Conservation (phyloP, 2,113 vertebrate species). For the Megaptera novaeangliae region DNA sequence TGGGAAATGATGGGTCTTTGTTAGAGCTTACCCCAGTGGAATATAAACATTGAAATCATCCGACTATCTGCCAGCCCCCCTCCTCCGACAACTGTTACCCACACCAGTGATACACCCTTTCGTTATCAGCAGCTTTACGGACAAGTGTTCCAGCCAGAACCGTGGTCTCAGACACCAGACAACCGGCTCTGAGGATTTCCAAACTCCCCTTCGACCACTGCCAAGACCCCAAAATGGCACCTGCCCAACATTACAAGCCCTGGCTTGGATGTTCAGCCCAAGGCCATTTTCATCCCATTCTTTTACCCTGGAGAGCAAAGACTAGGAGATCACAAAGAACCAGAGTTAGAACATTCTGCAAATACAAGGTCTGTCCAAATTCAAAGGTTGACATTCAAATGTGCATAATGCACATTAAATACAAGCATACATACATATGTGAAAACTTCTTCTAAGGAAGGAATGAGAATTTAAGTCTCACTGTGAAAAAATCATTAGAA, state of each 20-base stretch:
- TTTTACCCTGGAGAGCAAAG: background rate
- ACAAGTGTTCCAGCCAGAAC: background rate
- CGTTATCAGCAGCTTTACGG: slow-evolving; percentile 17
- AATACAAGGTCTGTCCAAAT: background rate
- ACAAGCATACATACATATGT: background rate
- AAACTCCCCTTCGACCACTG: background rate
- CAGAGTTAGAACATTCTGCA: background rate
- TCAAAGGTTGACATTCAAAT: background rate
- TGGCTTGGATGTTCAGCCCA: background rate
- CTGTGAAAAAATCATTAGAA: background rate
- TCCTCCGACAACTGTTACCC: slow-evolving; percentile 61
- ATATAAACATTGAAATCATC: slow-evolving; percentile 77
- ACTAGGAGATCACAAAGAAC: background rate
- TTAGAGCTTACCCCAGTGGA: slow-evolving; percentile 75
- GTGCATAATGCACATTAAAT: background rate
- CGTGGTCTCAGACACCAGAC: background rate
- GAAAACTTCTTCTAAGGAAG: background rate
- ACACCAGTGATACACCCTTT: background rate
- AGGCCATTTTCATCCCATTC: background rate
- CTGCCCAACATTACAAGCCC: too few relatives aligned
- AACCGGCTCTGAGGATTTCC: background rate
- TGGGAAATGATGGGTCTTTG: slow-evolving; percentile 79
- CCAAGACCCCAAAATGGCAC: background rate
- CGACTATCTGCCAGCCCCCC: slow-evolving; percentile 50
- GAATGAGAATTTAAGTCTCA: background rate